phyloP scores from a whole-genome alignment of 2,888 invertebrate genomes.

The Chironomus riparius region DNA sequence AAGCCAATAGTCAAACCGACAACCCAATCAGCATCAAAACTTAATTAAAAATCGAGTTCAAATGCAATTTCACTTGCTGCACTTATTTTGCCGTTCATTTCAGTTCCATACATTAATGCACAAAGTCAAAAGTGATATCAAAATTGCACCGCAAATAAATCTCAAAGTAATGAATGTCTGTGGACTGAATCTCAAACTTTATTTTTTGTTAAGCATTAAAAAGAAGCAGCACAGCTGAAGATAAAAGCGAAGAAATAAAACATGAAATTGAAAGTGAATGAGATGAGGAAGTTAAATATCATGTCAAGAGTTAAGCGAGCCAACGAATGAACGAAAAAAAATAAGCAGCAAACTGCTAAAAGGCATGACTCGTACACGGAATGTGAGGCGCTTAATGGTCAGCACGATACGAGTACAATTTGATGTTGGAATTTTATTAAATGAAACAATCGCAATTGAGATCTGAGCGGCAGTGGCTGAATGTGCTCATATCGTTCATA shows the following conservation, averaged over 20 bases:
- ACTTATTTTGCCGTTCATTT: too few species aligned
- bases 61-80: too few species aligned
- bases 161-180: not conserved
- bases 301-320: constrained; percentile 1
- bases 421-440: not conserved
- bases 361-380: not conserved
- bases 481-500: not conserved
- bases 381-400: not conserved
- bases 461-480: not conserved
- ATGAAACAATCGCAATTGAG: not conserved
- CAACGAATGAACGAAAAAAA: not conserved
- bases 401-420: not conserved
- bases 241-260: not conserved
- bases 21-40: too few species aligned
- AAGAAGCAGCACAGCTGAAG: not conserved
- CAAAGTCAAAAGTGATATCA: too few species aligned
- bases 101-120: too few species aligned
- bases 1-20: too few species aligned
- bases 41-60: too few species aligned
- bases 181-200: not conserved
- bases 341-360: not conserved
- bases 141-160: too few species aligned
- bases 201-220: not conserved
- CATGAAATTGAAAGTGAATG: constrained; percentile 9
- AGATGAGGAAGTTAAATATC: constrained; percentile 10